Conservation (phyloP, 2,113 vertebrate species). For the Campylorhamphus procurvoides region DNA sequence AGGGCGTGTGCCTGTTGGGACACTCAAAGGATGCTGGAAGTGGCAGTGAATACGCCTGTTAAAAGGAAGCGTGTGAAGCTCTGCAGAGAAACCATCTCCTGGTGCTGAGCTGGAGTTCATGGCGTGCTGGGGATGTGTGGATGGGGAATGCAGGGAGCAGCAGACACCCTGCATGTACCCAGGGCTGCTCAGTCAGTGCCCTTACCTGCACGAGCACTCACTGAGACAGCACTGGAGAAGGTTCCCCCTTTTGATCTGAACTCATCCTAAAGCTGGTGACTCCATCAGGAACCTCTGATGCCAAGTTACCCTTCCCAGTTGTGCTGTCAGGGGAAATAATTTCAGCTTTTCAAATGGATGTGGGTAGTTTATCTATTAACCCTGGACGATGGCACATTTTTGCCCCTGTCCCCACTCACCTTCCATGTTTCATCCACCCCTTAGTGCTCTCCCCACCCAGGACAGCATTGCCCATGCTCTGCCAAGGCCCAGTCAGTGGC, state of each 20-base stretch:
- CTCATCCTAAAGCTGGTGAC: not conserved
- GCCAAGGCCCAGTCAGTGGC: not conserved
- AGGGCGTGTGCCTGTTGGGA: rapidly evolving
- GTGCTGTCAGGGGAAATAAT: not conserved
- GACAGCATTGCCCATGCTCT: not conserved
- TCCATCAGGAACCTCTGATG: not conserved
- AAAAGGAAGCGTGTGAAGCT: not conserved
- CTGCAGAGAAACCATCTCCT: not conserved
- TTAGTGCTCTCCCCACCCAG: not conserved
- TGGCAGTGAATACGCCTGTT: not conserved
- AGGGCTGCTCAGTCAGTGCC: rapidly evolving
- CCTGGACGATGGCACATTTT: not conserved
- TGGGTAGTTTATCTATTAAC: not conserved
- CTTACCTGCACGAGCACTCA: rapidly evolving
- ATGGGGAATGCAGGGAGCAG: not conserved
- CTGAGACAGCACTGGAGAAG: not conserved
- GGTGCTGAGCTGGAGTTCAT: not conserved
- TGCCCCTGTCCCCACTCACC: not conserved
- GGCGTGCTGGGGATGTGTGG: not conserved
- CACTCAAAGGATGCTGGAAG: not conserved
- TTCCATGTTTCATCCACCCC: not conserved
- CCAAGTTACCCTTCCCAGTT: not conserved
- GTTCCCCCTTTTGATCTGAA: not conserved
- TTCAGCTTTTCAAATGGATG: not conserved
- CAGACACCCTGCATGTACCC: rapidly evolving